Conservation (phyloP, 2,888 invertebrate species). For the Acanthosepion pharaonis region DNA sequence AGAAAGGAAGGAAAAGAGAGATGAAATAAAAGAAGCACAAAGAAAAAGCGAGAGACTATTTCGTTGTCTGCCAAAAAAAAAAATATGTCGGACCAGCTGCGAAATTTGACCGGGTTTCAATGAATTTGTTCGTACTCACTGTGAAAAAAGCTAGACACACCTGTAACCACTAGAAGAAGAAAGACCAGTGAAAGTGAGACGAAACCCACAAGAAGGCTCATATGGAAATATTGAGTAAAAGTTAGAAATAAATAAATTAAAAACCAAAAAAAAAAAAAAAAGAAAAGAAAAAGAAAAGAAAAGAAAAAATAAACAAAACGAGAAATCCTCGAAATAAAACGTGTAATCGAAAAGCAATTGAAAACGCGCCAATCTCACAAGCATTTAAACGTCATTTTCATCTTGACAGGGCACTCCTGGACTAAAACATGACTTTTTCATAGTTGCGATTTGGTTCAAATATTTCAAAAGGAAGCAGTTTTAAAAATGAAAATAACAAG, state of each 20-base stretch:
- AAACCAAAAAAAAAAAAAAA: neutral
- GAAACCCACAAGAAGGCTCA: neutral
- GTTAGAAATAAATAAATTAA: too few relatives aligned
- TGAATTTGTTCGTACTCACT: neutral
- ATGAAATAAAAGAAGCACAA: neutral
- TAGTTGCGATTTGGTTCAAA: too few relatives aligned
- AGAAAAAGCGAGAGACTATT: neutral
- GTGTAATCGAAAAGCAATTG: neutral
- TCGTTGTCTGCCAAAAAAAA: neutral
- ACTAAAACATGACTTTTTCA: too few relatives aligned
- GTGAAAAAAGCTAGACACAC: neutral
- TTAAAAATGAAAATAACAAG: too few relatives aligned
- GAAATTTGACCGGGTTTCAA: neutral
- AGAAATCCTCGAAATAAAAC: neutral
- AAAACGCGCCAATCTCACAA: too few relatives aligned
- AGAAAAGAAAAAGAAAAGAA: too few relatives aligned
- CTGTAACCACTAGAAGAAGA: conserved; percentile 10
- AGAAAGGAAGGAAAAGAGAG: neutral
- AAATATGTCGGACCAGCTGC: neutral
- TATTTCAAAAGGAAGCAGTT: too few relatives aligned
- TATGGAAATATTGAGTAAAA: neutral
- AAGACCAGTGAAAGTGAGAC: neutral
- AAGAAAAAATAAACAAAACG: neutral
- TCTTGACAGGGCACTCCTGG: too few relatives aligned
- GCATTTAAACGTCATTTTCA: too few relatives aligned